A percentile compares a stretch with the other conserved stretches of the same genome.
Evolutionary conservation across 2,113 vertebrate species (phyloP).

Genomic region (Oreochromis niloticus): DNA sequence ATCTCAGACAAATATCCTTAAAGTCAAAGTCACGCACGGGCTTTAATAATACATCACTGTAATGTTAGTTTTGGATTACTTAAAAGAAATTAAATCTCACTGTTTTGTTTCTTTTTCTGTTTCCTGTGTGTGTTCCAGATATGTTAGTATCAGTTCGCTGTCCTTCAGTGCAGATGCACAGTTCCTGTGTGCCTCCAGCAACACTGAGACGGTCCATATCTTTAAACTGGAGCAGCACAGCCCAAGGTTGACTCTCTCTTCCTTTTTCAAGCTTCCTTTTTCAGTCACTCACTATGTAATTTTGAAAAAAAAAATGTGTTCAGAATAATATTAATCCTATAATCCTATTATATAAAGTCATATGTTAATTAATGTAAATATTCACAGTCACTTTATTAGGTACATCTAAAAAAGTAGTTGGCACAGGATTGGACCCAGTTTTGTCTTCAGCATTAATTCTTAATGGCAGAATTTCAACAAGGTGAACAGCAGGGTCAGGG

Average conservation of each 20-base stretch:
- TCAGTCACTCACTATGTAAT: neutral
- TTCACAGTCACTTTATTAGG: neutral
- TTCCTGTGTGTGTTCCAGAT: slow-evolving; percentile 66
- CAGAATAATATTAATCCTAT: neutral
- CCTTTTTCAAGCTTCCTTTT: neutral
- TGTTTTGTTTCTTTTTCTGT: neutral
- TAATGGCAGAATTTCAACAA: neutral
- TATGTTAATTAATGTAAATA: neutral
- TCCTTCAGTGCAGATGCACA: slow-evolving; percentile 91
- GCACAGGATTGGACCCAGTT: neutral
- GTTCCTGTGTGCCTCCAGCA: slow-evolving; percentile 93
- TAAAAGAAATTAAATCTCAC: neutral
- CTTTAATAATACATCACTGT: neutral
- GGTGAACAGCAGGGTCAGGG: neutral
- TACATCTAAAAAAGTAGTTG: neutral
- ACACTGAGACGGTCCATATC: slow-evolving; percentile 93
- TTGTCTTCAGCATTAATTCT: neutral
- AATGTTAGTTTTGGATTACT: neutral
- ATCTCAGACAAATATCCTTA: neutral
- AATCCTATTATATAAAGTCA: neutral
- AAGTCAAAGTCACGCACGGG: neutral
- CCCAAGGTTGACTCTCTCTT: slow-evolving; percentile 70
- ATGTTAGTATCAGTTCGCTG: slow-evolving; percentile 89
- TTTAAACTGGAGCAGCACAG: slow-evolving; percentile 89
- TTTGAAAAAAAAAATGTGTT: neutral